These are phyloP conservation scores for Tapirus indicus DNA, from an alignment of 2,797 vertebrate species.

Conservation along the genomic window DNA sequence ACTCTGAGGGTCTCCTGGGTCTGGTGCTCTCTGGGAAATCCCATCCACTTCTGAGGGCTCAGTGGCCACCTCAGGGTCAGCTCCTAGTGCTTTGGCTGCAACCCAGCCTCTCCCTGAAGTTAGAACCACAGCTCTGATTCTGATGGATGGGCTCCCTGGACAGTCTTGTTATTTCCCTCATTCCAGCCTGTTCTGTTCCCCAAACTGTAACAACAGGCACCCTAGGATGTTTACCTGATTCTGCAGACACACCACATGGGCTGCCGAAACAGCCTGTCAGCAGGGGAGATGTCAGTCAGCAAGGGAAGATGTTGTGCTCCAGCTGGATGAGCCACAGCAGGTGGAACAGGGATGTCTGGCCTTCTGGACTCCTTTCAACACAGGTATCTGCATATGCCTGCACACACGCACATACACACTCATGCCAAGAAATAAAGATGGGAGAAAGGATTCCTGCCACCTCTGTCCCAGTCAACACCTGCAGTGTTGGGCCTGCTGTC, in stretches of 20 bases:
- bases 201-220: neutral
- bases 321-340: neutral
- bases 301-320: neutral
- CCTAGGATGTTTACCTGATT: neutral
- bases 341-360: neutral
- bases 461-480: neutral
- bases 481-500: neutral
- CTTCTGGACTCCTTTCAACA: neutral
- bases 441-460: neutral
- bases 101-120: neutral
- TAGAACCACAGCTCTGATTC: neutral
- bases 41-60: neutral
- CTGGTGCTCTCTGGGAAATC: neutral
- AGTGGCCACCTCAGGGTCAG: neutral
- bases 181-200: neutral
- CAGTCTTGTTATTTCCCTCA: neutral
- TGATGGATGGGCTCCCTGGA: neutral
- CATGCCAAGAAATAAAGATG: neutral
- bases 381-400: neutral
- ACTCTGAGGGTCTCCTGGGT: neutral
- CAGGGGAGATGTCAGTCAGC: neutral
- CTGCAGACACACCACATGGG: neutral
- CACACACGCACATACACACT: neutral
- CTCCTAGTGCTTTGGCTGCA: neutral
- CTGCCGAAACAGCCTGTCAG: neutral